Conservation (phyloP, 2,113 vertebrate genomes). For the Oryctolagus cuniculus region mOryCun1.1 NC_091432.1:226648001-226648500, state of each 20-base stretch:
- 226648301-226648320: neutral
- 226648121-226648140: neutral
- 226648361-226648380: neutral
- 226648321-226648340: neutral
- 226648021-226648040: no score
- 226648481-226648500: neutral
- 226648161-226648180: neutral
- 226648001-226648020: no score
- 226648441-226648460: neutral
- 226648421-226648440: neutral
- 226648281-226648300: neutral
- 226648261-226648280: neutral
- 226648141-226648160: neutral
- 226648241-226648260: no score
- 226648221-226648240: no score
- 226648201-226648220: no score
- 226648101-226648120: neutral
- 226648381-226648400: neutral
- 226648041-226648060: no score
- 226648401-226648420: neutral
- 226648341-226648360: neutral
- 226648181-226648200: no score
- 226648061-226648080: neutral
- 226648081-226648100: neutral
- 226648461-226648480: neutral